phyloP scores from a whole-genome alignment of 1,140 invertebrate genomes.

The Panagrolaimus sp. region DNA sequence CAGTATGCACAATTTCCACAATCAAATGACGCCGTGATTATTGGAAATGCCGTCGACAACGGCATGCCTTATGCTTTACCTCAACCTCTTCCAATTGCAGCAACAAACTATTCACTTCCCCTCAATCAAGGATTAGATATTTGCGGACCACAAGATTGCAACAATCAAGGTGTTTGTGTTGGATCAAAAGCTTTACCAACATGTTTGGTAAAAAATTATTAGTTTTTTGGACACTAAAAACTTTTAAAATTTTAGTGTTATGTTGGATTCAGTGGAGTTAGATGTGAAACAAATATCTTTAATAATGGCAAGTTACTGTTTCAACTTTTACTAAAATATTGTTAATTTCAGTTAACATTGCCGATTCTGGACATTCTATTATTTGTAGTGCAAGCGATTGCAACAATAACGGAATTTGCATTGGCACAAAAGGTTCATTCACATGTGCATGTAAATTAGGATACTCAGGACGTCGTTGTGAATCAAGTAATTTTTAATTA shows the following conservation, averaged over 20 bases:
- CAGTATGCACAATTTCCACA: conserved; percentile 32
- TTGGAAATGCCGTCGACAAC: conserved; percentile 5
- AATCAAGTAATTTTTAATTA: conserved; percentile 27
- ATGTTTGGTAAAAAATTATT: too few species aligned
- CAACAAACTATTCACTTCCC: conserved; percentile 16
- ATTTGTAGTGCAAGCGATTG: conserved; percentile 36
- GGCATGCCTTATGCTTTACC: conserved; percentile 14
- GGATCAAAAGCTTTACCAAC: conserved; percentile 29
- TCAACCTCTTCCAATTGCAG: conserved; percentile 15
- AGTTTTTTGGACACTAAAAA: too few species aligned
- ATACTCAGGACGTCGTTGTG: conserved; percentile 37
- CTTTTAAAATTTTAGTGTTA: too few species aligned
- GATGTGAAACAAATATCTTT: conserved; percentile 33
- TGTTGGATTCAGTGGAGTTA: conserved; percentile 30
- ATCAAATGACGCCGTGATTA: conserved; percentile 21
- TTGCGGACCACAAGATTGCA: conserved; percentile 33
- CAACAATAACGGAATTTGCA: conserved; percentile 42
- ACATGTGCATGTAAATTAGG: conserved; percentile 40
- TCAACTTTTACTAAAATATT: neutral
- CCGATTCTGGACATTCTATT: conserved; percentile 23
- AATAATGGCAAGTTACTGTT: conserved; percentile 3
- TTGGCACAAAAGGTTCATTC: conserved; percentile 37
- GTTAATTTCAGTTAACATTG: conserved; percentile 19
- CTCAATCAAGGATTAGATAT: conserved; percentile 13
- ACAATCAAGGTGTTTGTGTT: conserved; percentile 33